These are phyloP conservation scores for Minunthozetes semirufus DNA, from an alignment of 2,888 invertebrate genomes.

Conservation along the genomic window DNA sequence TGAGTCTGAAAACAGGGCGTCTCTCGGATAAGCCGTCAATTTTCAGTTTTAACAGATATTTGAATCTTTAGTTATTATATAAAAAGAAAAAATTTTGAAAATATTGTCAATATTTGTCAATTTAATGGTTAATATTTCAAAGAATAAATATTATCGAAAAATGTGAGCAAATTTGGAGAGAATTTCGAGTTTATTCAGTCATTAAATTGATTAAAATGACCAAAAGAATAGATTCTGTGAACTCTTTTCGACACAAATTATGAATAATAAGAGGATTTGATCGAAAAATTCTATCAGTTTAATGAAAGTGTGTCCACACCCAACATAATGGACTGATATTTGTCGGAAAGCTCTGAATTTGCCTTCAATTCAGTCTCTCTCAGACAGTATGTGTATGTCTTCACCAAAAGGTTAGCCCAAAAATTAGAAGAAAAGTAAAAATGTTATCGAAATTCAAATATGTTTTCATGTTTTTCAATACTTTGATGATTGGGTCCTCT, in stretches of 20 bases:
- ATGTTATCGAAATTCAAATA: constrained; percentile 21
- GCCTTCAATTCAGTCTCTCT: background rate
- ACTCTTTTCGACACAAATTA: background rate
- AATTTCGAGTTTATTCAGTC: constrained; percentile 14
- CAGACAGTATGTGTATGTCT: background rate
- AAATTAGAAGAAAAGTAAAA: background rate
- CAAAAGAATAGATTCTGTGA: background rate
- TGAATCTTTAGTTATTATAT: too few species aligned
- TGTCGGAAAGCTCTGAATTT: background rate
- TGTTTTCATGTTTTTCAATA: constrained; percentile 29
- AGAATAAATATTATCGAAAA: background rate
- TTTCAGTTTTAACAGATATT: background rate
- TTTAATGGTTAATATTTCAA: background rate
- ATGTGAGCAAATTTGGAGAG: too few species aligned
- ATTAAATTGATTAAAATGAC: constrained; percentile 18
- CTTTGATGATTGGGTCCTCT: constrained; percentile 27
- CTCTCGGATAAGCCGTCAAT: too few species aligned
- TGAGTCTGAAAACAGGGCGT: constrained; percentile 9
- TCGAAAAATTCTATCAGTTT: background rate
- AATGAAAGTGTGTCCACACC: background rate
- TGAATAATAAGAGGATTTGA: constrained; percentile 7
- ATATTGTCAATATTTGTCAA: background rate
- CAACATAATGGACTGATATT: constrained; percentile 10
- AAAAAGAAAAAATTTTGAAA: too few species aligned
- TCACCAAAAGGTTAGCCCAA: background rate